Percentiles rank a stretch among this genome's conserved stretches.
phyloP scores from a whole-genome alignment of 2,797 vertebrate genomes.

The Cheirogaleus major region DNA sequence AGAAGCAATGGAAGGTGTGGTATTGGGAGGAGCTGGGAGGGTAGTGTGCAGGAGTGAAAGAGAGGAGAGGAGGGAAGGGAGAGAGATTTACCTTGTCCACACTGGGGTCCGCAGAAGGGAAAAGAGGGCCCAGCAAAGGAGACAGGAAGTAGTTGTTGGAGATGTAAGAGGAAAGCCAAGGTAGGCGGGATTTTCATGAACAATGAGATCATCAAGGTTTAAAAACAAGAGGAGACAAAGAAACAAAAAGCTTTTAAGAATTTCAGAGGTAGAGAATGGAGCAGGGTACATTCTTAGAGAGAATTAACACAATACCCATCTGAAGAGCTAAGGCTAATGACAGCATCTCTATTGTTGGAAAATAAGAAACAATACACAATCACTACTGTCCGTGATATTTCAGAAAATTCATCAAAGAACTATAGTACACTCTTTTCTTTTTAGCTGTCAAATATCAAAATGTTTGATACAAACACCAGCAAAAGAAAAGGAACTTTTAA shows the following conservation, averaged over 20 bases:
- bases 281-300: neutral
- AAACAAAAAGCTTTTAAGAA: neutral
- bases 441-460: neutral
- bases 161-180: neutral
- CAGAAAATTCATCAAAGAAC: neutral
- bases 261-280: neutral
- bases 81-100: neutral
- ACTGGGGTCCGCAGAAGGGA: rapidly evolving
- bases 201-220: neutral
- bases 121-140: neutral
- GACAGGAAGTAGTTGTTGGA: neutral
- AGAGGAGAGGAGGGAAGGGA: too few relatives aligned
- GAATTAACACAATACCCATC: neutral
- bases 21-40: neutral
- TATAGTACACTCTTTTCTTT: neutral
- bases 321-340: neutral
- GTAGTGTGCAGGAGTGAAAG: neutral
- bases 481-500: neutral
- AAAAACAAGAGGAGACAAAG: neutral
- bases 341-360: neutral
- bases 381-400: neutral
- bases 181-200: neutral
- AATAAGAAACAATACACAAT: too few relatives aligned
- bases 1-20: neutral
- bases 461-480: neutral